Percentiles rank a stretch among this genome's conserved stretches.
Conservation (phyloP, 2,888 invertebrate genomes). For the Ceriagrion tenellum region DNA sequence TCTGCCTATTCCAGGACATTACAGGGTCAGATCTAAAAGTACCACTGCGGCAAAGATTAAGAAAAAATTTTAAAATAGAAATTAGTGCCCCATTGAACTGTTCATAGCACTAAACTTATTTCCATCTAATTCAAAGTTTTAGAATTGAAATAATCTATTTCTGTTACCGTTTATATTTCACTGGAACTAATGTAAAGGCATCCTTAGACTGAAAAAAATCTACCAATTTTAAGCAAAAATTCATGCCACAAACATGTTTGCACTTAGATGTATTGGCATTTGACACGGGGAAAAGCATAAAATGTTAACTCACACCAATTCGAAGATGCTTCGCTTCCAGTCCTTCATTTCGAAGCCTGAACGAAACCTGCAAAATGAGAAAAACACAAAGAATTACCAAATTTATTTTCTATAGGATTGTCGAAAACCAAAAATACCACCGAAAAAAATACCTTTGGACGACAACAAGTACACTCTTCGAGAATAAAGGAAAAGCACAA, state of each 20-base stretch:
- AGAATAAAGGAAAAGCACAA: background rate
- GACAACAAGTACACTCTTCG: background rate
- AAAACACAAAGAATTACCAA: background rate
- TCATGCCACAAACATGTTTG: background rate
- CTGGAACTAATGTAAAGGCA: background rate
- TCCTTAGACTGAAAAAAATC: background rate
- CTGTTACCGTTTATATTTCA: no score
- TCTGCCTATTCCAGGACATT: background rate
- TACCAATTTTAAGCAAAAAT: background rate
- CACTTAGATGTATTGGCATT: background rate
- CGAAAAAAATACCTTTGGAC: background rate
- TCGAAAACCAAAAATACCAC: background rate
- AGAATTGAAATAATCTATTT: no score
- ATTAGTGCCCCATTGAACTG: background rate
- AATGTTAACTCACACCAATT: conserved; percentile 12
- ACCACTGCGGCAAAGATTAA: background rate
- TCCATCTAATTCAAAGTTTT: no score
- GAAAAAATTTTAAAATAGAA: background rate
- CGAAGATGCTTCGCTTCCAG: background rate
- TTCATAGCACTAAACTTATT: background rate
- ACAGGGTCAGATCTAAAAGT: background rate
- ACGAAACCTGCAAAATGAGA: background rate
- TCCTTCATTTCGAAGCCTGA: background rate
- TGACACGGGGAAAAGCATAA: background rate
- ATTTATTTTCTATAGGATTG: background rate